These are phyloP conservation scores for Chouioia cunea DNA, from an alignment of 2,888 invertebrate species.

Conservation along the genomic window DNA sequence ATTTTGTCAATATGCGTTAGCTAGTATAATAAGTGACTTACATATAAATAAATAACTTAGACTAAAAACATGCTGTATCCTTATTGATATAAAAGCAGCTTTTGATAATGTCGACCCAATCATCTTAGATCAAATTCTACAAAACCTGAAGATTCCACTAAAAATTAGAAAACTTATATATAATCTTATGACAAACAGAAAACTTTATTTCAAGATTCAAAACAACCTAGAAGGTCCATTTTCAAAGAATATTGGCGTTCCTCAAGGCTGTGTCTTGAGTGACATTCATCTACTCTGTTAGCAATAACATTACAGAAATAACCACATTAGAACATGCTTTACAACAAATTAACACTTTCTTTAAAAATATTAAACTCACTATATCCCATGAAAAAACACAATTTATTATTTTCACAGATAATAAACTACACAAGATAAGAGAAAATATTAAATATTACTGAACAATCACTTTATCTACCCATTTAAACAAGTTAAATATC, in stretches of 20 bases:
- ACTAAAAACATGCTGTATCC: background rate
- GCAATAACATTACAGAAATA: too few species aligned
- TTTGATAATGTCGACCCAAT: background rate
- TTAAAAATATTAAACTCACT: too few species aligned
- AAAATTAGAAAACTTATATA: background rate
- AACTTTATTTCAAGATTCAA: background rate
- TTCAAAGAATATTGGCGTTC: background rate
- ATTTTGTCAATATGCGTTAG: background rate
- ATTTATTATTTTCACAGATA: too few species aligned
- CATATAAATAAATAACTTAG: constrained; percentile 1
- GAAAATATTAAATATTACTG: too few species aligned
- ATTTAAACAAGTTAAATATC: too few species aligned
- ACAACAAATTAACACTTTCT: too few species aligned
- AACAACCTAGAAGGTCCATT: background rate
- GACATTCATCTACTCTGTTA: background rate
- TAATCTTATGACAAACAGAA: background rate
- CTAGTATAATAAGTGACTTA: background rate
- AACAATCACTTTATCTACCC: too few species aligned
- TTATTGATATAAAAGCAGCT: background rate
- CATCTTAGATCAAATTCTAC: background rate
- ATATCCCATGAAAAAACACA: too few species aligned
- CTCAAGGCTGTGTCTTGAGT: background rate
- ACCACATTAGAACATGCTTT: too few species aligned
- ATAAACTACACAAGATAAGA: too few species aligned
- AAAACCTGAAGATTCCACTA: background rate